These are phyloP conservation scores for Lucilia cuprina DNA, from an alignment of 1,140 invertebrate genomes.

Conservation along the genomic window DNA sequence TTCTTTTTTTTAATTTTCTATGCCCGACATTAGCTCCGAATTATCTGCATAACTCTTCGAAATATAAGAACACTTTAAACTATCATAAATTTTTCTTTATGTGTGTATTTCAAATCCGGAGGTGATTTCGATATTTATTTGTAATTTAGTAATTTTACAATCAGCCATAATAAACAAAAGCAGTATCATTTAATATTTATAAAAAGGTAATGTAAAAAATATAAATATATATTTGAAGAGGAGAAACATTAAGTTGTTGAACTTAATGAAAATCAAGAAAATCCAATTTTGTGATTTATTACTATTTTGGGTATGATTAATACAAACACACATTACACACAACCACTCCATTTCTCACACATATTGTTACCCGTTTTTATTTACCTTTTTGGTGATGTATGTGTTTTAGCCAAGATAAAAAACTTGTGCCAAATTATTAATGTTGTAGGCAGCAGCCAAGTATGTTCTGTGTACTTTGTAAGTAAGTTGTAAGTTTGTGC, in stretches of 20 bases:
- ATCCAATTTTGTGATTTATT: conserved; percentile 31
- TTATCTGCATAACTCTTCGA: too few species aligned
- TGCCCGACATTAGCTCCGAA: too few species aligned
- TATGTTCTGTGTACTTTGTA: too few species aligned
- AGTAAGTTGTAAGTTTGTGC: too few species aligned
- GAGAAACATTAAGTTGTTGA: background rate
- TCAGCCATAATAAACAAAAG: too few species aligned
- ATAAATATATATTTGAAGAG: background rate
- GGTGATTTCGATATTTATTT: too few species aligned
- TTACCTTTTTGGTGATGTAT: background rate
- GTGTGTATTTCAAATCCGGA: too few species aligned
- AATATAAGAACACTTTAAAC: background rate
- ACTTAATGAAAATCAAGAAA: conserved; percentile 28
- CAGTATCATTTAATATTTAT: too few species aligned
- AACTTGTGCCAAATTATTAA: background rate
- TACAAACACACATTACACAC: background rate
- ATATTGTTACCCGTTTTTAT: background rate
- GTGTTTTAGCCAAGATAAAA: background rate
- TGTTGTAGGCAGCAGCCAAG: background rate
- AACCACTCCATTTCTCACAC: too few species aligned
- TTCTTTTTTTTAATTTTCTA: too few species aligned
- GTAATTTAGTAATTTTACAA: too few species aligned
- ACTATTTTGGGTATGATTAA: background rate
- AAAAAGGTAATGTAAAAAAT: background rate
- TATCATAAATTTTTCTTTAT: background rate